These are phyloP conservation scores for Drosophila diplacantha DNA, from an alignment of 2,888 invertebrate genomes.

Conservation along the genomic window DNA sequence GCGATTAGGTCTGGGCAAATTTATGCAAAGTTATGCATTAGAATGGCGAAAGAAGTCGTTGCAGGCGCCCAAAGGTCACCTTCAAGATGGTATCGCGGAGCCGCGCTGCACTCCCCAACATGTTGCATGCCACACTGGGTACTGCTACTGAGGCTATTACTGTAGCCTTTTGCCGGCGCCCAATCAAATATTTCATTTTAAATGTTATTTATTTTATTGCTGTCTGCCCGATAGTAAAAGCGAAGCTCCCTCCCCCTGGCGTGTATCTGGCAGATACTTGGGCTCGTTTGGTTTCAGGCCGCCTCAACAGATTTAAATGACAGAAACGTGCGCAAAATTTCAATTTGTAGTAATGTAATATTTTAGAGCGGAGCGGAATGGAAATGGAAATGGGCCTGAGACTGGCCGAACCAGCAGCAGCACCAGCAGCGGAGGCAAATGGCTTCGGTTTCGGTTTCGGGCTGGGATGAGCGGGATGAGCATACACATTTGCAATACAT, in stretches of 20 bases:
- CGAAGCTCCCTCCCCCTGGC: conserved; percentile 5
- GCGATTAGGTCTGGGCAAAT: conserved; percentile 36
- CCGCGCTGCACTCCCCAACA: neutral
- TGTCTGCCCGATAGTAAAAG: conserved; percentile 29
- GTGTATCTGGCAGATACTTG: conserved; percentile 60
- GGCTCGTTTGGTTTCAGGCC: conserved; percentile 34
- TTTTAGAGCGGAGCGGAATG: conserved; percentile 44
- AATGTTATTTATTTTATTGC: conserved; percentile 47
- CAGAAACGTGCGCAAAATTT: conserved; percentile 68
- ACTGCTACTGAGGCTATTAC: neutral
- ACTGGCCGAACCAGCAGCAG: neutral
- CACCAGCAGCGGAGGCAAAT: conserved; percentile 7
- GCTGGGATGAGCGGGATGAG: conserved; percentile 19
- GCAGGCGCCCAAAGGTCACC: conserved; percentile 39
- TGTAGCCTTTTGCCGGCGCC: conserved; percentile 25
- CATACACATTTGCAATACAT: conserved; percentile 60
- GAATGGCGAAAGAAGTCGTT: conserved; percentile 17
- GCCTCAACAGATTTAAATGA: conserved; percentile 72
- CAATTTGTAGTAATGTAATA: conserved; percentile 63
- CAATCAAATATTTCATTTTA: conserved; percentile 56
- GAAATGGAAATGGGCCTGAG: conserved; percentile 11
- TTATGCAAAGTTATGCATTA: conserved; percentile 47
- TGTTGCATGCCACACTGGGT: conserved; percentile 27
- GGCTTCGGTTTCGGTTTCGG: conserved; percentile 5
- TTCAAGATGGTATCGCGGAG: conserved; percentile 19